Evolutionary conservation across 2,888 invertebrate genomes (phyloP), one percentile per base, ranked within the genome.

Genomic region (Autographa gamma): DNA sequence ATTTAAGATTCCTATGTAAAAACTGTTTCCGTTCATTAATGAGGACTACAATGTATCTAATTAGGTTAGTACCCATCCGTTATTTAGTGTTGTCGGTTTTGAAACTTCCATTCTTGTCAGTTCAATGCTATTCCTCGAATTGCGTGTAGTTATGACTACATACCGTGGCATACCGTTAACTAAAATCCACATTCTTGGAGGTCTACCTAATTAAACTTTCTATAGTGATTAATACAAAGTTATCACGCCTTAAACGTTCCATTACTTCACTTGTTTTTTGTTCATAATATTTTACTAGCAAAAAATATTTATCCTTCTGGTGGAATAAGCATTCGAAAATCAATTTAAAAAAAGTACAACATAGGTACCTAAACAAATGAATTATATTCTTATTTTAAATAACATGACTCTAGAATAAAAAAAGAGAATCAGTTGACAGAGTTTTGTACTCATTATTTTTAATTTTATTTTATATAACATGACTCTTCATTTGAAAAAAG

Each of bases 111-210:
- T 56, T 25, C 25, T 56, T 56, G 54, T 56, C 54, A 25, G 54
- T 56, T 56, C 54, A 56, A 56, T 56, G 54, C 54, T 25, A 56
- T 56, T 19, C 19, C 9, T 56, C 25, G 13, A 56, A 56, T 56
- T 80, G 84, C 70, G 19, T 56, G 54, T 25, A 56, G n/a, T 5
- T 48, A 48, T 48, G 48, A n/a, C n/a, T 48, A 48, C 48, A n/a
- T n/a, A 48, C 48, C 48, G 48, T 16, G n/a, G n/a, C 48, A 48
- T 48, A 48, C 48, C 48, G 48, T 48, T 48, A 48, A 48, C n/a
- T n/a, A 48, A 48, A n/a, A 48, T 48, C 6, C 48, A 48, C 48
- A 48, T 48, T 48, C 48, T 48, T 48, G 2, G 48, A 48, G 48
- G 48, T 48, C n/a, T 7, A 48, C 43, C 14, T 43, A 16, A 48